Base-by-base conservation (phyloP, 2,888 invertebrate genomes). In the Trichacis sp. region DNA sequence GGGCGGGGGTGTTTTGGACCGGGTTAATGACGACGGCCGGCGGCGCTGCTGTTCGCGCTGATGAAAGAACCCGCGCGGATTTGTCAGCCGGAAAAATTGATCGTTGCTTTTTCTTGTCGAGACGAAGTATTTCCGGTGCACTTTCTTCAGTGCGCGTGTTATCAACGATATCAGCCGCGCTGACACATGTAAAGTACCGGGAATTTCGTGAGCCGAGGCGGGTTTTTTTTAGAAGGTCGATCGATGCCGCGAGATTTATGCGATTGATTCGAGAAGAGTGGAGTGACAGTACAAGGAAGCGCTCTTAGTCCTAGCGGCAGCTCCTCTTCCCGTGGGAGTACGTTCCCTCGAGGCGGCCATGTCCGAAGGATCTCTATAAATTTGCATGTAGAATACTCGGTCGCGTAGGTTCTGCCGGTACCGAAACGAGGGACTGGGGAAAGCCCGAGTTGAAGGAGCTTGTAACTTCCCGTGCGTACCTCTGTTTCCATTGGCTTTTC, bases 251-350 rank as follows among this genome's bases (percentile, higher is more conserved):
- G 77, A 82, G 82, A 84, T 84, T 84, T 83, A 82, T 82, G 80
- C 84, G 81, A 84, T 84, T 84, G 84, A 84, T 84, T 82, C 78
- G 79, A 78, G 77, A 77, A 76, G 73, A 79, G 77, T 73, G 69
- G 82, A 82, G 82, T 84, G 84, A 84, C 84, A 82, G 84, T 82
- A 84, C 84, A 84, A 84, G 84, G 83, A 84, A 84, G 84, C 82
- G 84, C 84, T 83, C 83, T 84, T 84, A 84, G 84, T 82, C 79
- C 78, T 78, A 77, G 81, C 77, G 78, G 77, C 77, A 78, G 72
- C 69, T 71, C 72, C 69, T 80, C 81, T 78, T 40, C 40, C 40
- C 40, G 82, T 55, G 40, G 81, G 76, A 81, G 73, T 80, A 79
- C 78, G 74, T 53, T 62, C 77, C 77, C 75, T 61, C 68, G 65